Evolutionary conservation across 1,140 invertebrate genomes (phyloP).

Genomic region (Gonatopus flavifemur): DNA sequence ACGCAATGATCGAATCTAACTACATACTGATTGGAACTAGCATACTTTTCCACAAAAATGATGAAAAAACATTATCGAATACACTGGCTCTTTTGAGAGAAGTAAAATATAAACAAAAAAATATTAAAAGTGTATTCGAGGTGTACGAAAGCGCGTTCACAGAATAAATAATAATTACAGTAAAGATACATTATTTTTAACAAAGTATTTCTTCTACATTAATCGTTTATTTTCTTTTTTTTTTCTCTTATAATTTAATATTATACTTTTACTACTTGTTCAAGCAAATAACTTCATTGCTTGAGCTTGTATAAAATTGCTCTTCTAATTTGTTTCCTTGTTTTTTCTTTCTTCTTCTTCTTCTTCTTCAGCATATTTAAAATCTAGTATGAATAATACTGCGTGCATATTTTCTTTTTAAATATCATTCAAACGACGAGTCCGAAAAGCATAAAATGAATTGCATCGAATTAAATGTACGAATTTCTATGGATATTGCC

Average conservation of each 20-base stretch:
- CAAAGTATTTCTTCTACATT: conserved; percentile 9
- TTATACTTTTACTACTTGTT: conserved; percentile 20
- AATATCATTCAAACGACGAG: conserved; percentile 20
- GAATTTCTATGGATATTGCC: conserved; percentile 23
- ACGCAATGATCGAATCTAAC: not conserved
- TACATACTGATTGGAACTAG: conserved; percentile 4
- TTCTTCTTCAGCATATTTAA: conserved; percentile 5
- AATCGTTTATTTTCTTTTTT: conserved; percentile 12
- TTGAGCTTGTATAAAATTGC: conserved; percentile 4
- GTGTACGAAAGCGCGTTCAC: too few relatives aligned
- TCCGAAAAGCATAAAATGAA: conserved; percentile 10
- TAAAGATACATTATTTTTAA: conserved; percentile 6
- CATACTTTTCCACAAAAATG: too few relatives aligned
- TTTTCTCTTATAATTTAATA: conserved; percentile 4
- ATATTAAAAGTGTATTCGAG: too few relatives aligned
- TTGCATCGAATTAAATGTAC: conserved; percentile 9
- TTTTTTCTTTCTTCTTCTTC: too few relatives aligned
- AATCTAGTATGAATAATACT: conserved; percentile 46
- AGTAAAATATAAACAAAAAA: conserved; percentile 8
- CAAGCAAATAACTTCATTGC: conserved; percentile 8
- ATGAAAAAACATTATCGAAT: too few relatives aligned
- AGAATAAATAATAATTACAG: conserved; percentile 27
- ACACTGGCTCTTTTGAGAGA: too few relatives aligned
- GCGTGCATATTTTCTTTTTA: conserved; percentile 34
- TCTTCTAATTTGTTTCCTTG: too few relatives aligned